Evolutionary conservation across 2,113 vertebrate genomes (phyloP), one percentile per base, ranked within the genome.

Genomic region (Glaucomys volans): DNA sequence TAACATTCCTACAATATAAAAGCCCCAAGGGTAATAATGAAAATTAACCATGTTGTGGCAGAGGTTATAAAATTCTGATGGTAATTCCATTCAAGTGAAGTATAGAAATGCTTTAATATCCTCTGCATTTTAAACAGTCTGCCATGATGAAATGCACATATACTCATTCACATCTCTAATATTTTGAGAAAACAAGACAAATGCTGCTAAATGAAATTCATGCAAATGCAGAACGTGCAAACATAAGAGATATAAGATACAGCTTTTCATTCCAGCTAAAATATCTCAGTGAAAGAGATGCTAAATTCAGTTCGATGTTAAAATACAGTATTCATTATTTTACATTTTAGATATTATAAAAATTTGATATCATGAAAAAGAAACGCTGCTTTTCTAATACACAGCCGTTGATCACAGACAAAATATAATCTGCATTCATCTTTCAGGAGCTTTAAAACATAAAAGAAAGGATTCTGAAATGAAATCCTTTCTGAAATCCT

Each of bases 211-310:
- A 86, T 52, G 74, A 91, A 97, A 84, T 64, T 47, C 96, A 87
- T 89, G 96, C 97, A 96, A 83, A 94, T 26, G 64, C 57, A 50
- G 67, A 81, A 20, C 95, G 67, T 86, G 96, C 95, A 74, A 67
- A 89, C 54, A 8, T 10, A 77, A 87, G 42, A 76, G 64, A 64
- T 10, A n/a, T 4, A 32, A 85, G 76, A 30, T 4, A 30, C 1
- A 82, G 77, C n/a, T 69, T 88, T 93, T 80, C 59, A 66, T 71
- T 8, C 20, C 84, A 47, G 83, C 67, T 76, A 81, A 75, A 96
- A 83, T 32, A 66, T 97, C 97, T 97, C 94, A 97, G 96, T 94
- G 89, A 96, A 97, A 93, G 80, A 94, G 14, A 90, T n/a, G 37
- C 35, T 82, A 92, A 5, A 59, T 72, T 86, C 13, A 32, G 81